These are phyloP conservation scores for Petroica traversi DNA, from an alignment of 2,113 vertebrate species.

Conservation along the genomic window DNA sequence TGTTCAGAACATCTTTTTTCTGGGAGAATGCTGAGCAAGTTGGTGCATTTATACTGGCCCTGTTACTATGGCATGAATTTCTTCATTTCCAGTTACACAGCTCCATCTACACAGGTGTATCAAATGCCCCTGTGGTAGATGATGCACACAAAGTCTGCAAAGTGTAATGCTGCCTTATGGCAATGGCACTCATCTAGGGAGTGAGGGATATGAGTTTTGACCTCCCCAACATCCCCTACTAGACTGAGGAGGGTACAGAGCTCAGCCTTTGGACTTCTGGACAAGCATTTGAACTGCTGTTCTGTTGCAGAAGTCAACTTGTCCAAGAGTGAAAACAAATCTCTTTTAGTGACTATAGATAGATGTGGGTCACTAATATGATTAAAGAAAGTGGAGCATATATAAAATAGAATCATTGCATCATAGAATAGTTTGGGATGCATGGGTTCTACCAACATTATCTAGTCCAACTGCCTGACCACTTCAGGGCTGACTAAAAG, in stretches of 20 bases:
- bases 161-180: background rate
- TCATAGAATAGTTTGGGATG: background rate
- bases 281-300: background rate
- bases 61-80: background rate
- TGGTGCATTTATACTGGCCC: background rate
- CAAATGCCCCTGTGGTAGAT: background rate
- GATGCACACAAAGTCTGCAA: background rate
- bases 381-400: background rate
- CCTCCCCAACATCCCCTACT: background rate
- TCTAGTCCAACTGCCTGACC: background rate
- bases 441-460: background rate
- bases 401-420: background rate
- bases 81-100: background rate
- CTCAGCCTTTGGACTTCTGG: background rate
- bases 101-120: background rate
- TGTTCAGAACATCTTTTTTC: background rate
- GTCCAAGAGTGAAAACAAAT: background rate
- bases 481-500: background rate
- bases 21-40: background rate
- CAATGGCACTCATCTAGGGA: background rate
- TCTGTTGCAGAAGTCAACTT: background rate
- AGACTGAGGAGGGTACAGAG: background rate
- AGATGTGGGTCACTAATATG: background rate
- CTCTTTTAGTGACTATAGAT: background rate
- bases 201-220: background rate